A percentile compares a stretch with the other conserved stretches of the same genome.
phyloP scores from a whole-genome alignment of 2,797 vertebrate genomes.

The Sebastes goodei region DNA sequence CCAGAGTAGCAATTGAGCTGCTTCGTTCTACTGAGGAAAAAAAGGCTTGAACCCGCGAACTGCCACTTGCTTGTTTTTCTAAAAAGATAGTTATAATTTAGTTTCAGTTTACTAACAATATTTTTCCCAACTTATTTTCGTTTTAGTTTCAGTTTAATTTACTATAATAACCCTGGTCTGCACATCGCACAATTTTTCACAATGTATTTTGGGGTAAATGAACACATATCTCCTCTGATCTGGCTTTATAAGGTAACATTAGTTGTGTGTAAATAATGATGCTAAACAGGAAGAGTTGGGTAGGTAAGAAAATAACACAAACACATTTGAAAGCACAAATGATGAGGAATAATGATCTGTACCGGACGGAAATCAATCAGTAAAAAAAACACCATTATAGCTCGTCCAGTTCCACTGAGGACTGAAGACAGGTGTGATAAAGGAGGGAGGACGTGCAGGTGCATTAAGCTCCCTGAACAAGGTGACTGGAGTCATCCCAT shows the following conservation, averaged over 20 bases:
- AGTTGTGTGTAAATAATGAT: neutral
- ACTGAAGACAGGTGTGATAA: neutral
- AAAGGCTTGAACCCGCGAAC: no score
- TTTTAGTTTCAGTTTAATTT: no score
- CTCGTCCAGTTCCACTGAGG: neutral
- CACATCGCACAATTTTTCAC: no score
- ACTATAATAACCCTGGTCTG: no score
- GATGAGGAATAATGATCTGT: neutral
- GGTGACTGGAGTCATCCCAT: slow-evolving; percentile 55
- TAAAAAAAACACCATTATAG: neutral
- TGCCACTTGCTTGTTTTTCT: no score
- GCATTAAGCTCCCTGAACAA: slow-evolving; percentile 56
- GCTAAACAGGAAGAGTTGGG: neutral
- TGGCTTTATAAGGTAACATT: neutral
- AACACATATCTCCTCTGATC: neutral
- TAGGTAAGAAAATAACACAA: neutral
- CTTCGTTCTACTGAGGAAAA: no score
- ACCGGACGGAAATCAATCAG: neutral
- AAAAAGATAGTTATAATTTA: no score
- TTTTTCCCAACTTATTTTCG: no score
- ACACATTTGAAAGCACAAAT: neutral
- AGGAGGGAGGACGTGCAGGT: slow-evolving; percentile 27
- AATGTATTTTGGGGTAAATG: no score
- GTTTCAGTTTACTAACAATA: no score
- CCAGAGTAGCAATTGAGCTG: no score